These are phyloP conservation scores for Odontothrips loti DNA, from an alignment of 2,888 invertebrate species.

Conservation along the genomic window DNA sequence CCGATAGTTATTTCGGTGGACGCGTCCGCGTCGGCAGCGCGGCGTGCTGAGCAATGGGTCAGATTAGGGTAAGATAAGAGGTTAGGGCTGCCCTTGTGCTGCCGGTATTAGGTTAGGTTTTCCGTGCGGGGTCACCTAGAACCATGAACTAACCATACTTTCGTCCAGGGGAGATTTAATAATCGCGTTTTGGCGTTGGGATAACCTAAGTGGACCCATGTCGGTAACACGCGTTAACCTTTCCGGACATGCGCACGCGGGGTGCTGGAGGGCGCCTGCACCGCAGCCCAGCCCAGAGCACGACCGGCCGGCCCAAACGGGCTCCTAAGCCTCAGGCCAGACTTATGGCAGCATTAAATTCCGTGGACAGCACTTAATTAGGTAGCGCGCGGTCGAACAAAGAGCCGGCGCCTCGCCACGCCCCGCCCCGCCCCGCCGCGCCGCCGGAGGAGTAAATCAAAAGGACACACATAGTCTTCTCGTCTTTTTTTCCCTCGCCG, in stretches of 20 bases:
- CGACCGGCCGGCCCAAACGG: not conserved
- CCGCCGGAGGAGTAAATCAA: not conserved
- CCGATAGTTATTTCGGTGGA: not conserved
- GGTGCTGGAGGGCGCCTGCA: not conserved
- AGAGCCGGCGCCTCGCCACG: not conserved
- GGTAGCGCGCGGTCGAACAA: constrained; percentile 19
- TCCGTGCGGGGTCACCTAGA: too few relatives aligned
- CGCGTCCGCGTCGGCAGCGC: not conserved
- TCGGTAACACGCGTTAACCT: too few relatives aligned
- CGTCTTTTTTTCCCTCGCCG: not conserved
- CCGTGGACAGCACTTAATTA: constrained; percentile 26
- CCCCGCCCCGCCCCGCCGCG: not conserved
- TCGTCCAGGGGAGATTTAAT: too few relatives aligned
- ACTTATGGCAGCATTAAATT: constrained; percentile 23
- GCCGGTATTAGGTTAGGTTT: not conserved
- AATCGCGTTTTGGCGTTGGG: too few relatives aligned
- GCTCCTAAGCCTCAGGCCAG: not conserved
- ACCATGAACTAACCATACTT: too few relatives aligned
- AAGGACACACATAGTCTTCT: constrained; percentile 13
- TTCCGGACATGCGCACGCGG: not conserved
- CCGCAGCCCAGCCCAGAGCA: not conserved
- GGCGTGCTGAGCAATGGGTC: too few relatives aligned
- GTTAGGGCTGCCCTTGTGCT: not conserved
- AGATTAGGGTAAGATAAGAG: too few relatives aligned
- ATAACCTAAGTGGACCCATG: too few relatives aligned